Evolutionary conservation across 1,140 invertebrate species (phyloP).

Genomic region (Vanessa atalanta): DNA sequence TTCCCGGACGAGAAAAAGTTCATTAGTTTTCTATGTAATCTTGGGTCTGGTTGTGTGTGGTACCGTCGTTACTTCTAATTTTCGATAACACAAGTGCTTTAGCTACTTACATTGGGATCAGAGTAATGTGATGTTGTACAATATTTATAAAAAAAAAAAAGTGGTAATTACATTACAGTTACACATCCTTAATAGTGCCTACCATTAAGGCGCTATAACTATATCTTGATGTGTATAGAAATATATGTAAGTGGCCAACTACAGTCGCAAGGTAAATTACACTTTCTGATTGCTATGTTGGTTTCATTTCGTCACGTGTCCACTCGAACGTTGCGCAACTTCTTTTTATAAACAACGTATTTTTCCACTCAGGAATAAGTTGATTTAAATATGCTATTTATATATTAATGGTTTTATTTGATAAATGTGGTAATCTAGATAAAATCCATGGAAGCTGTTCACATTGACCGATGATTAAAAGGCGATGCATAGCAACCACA

Average conservation of each 20-base stretch:
- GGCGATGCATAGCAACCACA: neutral
- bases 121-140: too few relatives aligned
- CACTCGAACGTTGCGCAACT: neutral
- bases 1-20: too few relatives aligned
- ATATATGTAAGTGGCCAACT: neutral
- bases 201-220: neutral
- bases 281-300: slow-evolving; percentile 2
- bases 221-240: neutral
- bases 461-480: slow-evolving; percentile 18
- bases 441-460: slow-evolving; percentile 6
- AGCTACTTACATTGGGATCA: too few relatives aligned
- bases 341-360: neutral
- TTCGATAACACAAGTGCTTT: too few relatives aligned
- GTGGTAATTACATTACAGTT: too few relatives aligned
- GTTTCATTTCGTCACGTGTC: neutral
- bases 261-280: neutral
- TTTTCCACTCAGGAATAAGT: neutral
- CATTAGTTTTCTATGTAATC: too few relatives aligned
- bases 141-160: too few relatives aligned
- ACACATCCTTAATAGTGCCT: too few relatives aligned
- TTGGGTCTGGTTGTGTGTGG: too few relatives aligned
- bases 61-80: too few relatives aligned
- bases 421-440: neutral
- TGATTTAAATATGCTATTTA: neutral
- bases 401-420: neutral